A percentile compares a stretch with the other conserved stretches of the same genome.
phyloP scores from a whole-genome alignment of 1,140 invertebrate species.

The Drosophila setifemur region DNA sequence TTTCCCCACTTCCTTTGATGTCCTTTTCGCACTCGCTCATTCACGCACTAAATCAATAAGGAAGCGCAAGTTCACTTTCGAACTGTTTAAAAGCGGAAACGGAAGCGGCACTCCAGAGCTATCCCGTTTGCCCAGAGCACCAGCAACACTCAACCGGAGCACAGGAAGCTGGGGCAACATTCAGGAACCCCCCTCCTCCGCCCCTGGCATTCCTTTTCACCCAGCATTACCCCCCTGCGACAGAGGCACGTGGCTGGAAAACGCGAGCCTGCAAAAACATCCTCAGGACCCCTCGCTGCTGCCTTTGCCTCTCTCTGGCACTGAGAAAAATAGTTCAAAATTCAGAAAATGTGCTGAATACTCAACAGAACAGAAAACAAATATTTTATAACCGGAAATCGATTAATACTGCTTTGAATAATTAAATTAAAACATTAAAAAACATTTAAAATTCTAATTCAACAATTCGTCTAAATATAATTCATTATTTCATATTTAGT shows the following conservation, averaged over 20 bases:
- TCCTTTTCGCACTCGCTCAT: slow-evolving; percentile 37
- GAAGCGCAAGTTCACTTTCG: slow-evolving; percentile 6
- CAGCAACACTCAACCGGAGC: slow-evolving; percentile 14
- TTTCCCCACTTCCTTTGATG: slow-evolving; percentile 47
- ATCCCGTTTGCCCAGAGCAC: slow-evolving; percentile 2
- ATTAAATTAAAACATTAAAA: too few relatives aligned
- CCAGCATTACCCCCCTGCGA: background rate
- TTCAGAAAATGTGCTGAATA: too few relatives aligned
- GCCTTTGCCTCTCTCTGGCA: too few relatives aligned
- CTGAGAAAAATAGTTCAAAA: too few relatives aligned
- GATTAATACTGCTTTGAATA: too few relatives aligned
- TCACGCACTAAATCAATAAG: slow-evolving; percentile 10
- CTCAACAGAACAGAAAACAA: too few relatives aligned
- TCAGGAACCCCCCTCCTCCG: background rate
- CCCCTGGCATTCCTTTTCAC: background rate
- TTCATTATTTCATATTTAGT: too few relatives aligned
- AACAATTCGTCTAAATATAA: too few relatives aligned
- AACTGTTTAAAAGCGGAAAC: slow-evolving; percentile 40
- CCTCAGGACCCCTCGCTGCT: too few relatives aligned
- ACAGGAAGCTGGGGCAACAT: slow-evolving; percentile 1
- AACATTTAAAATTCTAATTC: too few relatives aligned
- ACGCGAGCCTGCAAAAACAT: slow-evolving; percentile 47
- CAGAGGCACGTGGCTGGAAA: slow-evolving; percentile 62
- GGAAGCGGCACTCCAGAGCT: slow-evolving; percentile 21
- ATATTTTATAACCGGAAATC: too few relatives aligned